Percentiles rank a stretch among this genome's conserved stretches.
These are phyloP conservation scores for Drosophila quinaria DNA, from an alignment of 2,888 invertebrate genomes.

Conservation along the genomic window DNA sequence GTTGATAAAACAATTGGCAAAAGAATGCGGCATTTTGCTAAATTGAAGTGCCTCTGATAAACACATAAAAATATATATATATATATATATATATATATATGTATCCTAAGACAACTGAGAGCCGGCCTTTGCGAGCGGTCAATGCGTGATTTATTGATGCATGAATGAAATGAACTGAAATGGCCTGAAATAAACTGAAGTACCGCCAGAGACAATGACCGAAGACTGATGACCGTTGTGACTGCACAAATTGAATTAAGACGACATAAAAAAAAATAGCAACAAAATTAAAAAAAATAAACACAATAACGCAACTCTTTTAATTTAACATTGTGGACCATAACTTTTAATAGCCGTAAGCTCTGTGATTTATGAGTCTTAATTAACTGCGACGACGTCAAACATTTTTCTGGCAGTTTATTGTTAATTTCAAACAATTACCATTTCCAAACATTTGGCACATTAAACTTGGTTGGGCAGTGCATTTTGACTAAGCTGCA, in stretches of 20 bases:
- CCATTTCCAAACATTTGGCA: constrained; percentile 25
- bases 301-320: constrained; percentile 55
- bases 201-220: constrained; percentile 26
- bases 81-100: constrained; percentile 16
- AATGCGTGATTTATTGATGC: constrained; percentile 74
- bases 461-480: constrained; percentile 9
- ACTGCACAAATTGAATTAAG: constrained; percentile 68
- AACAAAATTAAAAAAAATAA: constrained; percentile 13
- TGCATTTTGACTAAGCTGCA: not conserved
- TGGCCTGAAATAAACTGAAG: constrained; percentile 29
- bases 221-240: constrained; percentile 32
- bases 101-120: constrained; percentile 8
- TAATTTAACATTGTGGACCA: constrained; percentile 50
- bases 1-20: constrained; percentile 59
- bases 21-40: constrained; percentile 70
- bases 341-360: constrained; percentile 52
- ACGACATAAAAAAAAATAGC: constrained; percentile 48
- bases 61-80: constrained; percentile 49
- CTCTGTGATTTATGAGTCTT: constrained; percentile 56
- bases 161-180: constrained; percentile 46
- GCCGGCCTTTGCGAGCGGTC: constrained; percentile 40
- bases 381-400: constrained; percentile 40
- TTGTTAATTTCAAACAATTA: not conserved
- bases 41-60: constrained; percentile 74
- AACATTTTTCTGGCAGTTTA: constrained; percentile 3